Evolutionary conservation across 2,113 vertebrate genomes (phyloP).

Genomic region (Antigone vipio): DNA sequence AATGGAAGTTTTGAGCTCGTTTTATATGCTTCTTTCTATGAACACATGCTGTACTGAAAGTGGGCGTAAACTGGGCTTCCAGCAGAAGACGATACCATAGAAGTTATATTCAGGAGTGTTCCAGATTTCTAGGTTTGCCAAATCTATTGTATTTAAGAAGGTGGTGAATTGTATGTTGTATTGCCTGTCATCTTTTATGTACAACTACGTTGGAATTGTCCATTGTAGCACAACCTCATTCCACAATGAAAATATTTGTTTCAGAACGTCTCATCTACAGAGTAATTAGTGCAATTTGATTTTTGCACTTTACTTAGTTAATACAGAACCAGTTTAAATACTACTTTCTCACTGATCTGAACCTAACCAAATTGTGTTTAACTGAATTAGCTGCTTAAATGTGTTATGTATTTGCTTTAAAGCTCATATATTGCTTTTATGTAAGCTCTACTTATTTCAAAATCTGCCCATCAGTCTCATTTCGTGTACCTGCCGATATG

Average conservation of each 20-base stretch:
- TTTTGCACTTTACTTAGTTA: not conserved
- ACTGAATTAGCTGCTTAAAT: not conserved
- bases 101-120: not conserved
- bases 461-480: not conserved
- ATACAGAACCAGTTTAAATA: not conserved
- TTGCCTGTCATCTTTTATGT: not conserved
- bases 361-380: not conserved
- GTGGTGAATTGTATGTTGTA: not conserved
- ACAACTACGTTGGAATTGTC: not conserved
- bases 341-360: not conserved
- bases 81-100: not conserved
- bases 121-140: not conserved
- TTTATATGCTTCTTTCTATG: not conserved
- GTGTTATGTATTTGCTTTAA: not conserved
- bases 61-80: not conserved
- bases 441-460: not conserved
- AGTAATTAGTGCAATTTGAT: not conserved
- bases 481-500: not conserved
- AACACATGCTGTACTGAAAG: not conserved
- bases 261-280: not conserved
- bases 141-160: not conserved
- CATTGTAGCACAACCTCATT: rapidly evolving
- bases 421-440: not conserved
- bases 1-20: constrained; percentile 64
- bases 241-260: not conserved